Evolutionary conservation across 2,888 invertebrate genomes (phyloP), one percentile per base, ranked within the genome.

Genomic region (Erannis defoliaria): DNA sequence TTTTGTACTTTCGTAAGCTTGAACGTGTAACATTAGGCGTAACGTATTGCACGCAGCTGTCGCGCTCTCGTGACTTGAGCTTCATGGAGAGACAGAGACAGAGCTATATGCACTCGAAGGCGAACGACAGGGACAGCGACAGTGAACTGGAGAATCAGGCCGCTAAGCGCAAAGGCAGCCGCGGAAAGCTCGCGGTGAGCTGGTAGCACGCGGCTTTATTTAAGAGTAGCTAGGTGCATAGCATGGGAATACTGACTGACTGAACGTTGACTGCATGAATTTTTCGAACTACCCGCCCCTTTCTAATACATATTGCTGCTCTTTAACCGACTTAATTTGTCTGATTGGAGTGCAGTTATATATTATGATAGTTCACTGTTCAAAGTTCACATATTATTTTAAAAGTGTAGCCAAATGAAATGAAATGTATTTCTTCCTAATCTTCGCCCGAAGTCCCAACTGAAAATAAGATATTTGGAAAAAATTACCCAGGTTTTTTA

Each of bases 41-140:
- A 58, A 77, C 77, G 87, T 87, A 80, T 88, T 90, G 85, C 89
- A 89, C 89, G 85, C 90, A 93, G 93, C 83, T 93, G 76, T 88
- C 92, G 73, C 89, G 82, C 73, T 89, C 91, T 73, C 91, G 88
- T 75, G 88, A 91, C 79, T 75, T 93, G 88, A 89, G 87, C 87
- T 93, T 82, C 91, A 87, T 89, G 88, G 92, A 93, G 85, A 82
- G 93, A 84, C 89, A 91, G 79, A 88, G 92, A 86, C 90, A 91
- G 85, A 89, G 85, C 86, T 93, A 93, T 90, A 91, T 92, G 78
- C 86, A 85, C 76, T 86, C 89, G 76, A 93, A 93, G 90, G 89
- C 85, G 84, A 86, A 89, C 83, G 93, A 93, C 81, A 88, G 93
- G 75, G 96, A 98, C 81, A 98, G 98, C 87, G 98, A 99, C 93